A percentile compares a stretch with the other conserved stretches of the same genome.
These are phyloP conservation scores for Danio rerio DNA, from an alignment of 2,113 vertebrate genomes.

Conservation along the genomic window GRCz12tu NC_133189.1:41558001-41558500, in stretches of 20 bases:
- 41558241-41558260: constrained; percentile 64
- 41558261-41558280: constrained; percentile 63
- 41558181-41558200: too few relatives aligned
- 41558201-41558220: neutral
- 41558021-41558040: too few relatives aligned
- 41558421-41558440: constrained; percentile 64
- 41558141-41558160: too few relatives aligned
- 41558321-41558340: constrained; percentile 74
- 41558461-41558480: constrained; percentile 30
- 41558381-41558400: constrained; percentile 69
- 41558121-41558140: too few relatives aligned
- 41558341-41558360: constrained; percentile 75
- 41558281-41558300: constrained; percentile 68
- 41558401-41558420: constrained; percentile 73
- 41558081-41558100: too few relatives aligned
- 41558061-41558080: too few relatives aligned
- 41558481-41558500: constrained; percentile 42
- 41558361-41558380: constrained; percentile 70
- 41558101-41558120: too few relatives aligned
- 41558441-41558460: constrained; percentile 52
- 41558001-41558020: too few relatives aligned
- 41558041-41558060: too few relatives aligned
- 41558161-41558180: too few relatives aligned
- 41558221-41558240: constrained; percentile 68
- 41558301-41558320: constrained; percentile 69